Evolutionary conservation across 1,140 invertebrate species (phyloP), one percentile per base, ranked within the genome.

Genomic region (Sycophaga agraensis): DNA sequence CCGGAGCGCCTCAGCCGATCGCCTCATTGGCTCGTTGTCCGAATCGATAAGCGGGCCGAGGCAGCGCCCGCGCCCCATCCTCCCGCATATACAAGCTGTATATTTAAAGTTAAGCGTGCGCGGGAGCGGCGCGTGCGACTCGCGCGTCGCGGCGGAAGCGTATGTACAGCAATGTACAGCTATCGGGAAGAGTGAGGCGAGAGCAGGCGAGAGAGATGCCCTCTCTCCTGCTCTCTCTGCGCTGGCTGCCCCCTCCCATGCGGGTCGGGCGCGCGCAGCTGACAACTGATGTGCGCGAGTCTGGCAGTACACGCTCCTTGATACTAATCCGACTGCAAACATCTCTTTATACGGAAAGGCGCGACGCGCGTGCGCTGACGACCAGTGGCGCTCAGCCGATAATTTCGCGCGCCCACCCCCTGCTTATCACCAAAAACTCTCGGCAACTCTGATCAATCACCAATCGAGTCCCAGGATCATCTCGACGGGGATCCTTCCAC

Each of bases 241-340:
- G 19, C 12, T 5, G 1, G 11, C 22, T 14, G 9, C 14, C 39
- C 40, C 17, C 43, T 46, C 9, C 17, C n/a, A 14, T 17, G 49
- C 26, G 3, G 11, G 16, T 43, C n/a, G 16, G 35, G 43, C 48
- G 43, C 17, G 39, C 45, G 62, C 55, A 64, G 55, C 56, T 55
- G 62, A 59, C 60, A 63, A 63, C 54, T 56, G 54, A 63, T 63
- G 54, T 57, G 28, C 54, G 60, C 46, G 54, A 63, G 22, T 19
- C 53, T 63, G 53, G 60, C 54, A 63, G 39, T 59, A 46, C 28
- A 59, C 57, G 57, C 53, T 35, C 26, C 34, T 54, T 35, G 55
- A 56, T 62, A 58, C 54, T 66, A 62, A 55, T 58, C 63, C 35
- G 35, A 49, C 56, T 59, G 46, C 50, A 59, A 59, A 55, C 56